Evolutionary conservation across 2,113 vertebrate genomes (phyloP), one percentile per base, ranked within the genome.

Genomic region (Pollimyrus isidori): DNA sequence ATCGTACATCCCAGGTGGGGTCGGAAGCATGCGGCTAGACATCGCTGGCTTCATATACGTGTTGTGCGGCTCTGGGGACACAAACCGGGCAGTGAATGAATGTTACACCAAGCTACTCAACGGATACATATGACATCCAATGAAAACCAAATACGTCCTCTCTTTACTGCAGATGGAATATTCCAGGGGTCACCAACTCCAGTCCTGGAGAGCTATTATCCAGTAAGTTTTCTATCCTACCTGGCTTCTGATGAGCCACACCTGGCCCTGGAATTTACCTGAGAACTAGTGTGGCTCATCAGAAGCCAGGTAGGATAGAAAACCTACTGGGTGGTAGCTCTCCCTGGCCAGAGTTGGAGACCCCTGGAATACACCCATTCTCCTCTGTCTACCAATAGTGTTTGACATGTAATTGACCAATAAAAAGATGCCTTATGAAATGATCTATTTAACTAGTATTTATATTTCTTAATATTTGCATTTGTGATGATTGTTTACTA

Each of bases 31-130:
- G 1, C 86, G 0, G 50, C 48, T 86, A 46, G 89, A 7, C 2
- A 83, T 5, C 46, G 86, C 49, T 11, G 91, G 91, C 89, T 93
- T 94, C 84, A 53, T 26, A 91, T 91, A 93, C 88, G 93, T 85
- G 88, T 89, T 92, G 46, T 3, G 4, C n/a, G 89, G 91, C 45
- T 92, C 92, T 93, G 90, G 52, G 73, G 89, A 62, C 84, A 62
- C 50, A 69, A 86, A 88, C 23, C 15, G 23, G 53, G 26, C 30
- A 62, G 7, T 39, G 48, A 69, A 30, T 73, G 1, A 56, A 49
- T 15, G 46, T 23, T 5, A 26, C 30, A 5, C 4, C 46, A n/a
- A 46, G 42, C 42, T 26, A 26, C 62, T 13, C 9, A 1, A 69
- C n/a, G 11, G 62, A 69, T 30, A 69, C 62, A 69, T 30, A 69